These are phyloP conservation scores for Philypnodon macrostomus DNA, from an alignment of 2,797 vertebrate species.

Conservation along the genomic window DNA sequence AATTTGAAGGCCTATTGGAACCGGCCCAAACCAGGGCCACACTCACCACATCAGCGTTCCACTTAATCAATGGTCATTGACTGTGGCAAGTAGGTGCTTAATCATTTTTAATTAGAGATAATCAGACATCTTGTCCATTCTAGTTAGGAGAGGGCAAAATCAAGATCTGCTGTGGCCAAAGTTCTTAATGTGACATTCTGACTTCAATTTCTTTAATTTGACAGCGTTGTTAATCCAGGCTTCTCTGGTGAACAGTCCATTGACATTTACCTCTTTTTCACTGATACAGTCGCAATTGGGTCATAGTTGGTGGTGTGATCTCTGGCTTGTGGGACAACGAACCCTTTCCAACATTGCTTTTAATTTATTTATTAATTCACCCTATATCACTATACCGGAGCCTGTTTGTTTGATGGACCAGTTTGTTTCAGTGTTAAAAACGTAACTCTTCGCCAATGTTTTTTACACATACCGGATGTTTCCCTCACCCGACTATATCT, in stretches of 20 bases:
- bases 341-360: no score
- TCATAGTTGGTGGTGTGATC: no score
- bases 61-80: slow-evolving; percentile 79
- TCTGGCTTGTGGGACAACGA: no score
- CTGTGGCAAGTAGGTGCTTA: slow-evolving; percentile 79
- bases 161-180: slow-evolving; percentile 59
- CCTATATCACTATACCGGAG: no score
- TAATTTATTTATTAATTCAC: no score
- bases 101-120: slow-evolving; percentile 85
- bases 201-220: slow-evolving; percentile 65
- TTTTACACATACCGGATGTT: no score
- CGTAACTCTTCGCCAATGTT: no score
- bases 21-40: slow-evolving; percentile 57
- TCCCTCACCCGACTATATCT: no score
- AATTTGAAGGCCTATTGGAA: slow-evolving; percentile 74
- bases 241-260: slow-evolving; percentile 3
- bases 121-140: slow-evolving; percentile 81
- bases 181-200: slow-evolving; percentile 64
- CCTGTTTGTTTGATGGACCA: no score
- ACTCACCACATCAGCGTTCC: slow-evolving; percentile 76
- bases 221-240: slow-evolving; percentile 46
- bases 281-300: no score
- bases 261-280: slow-evolving; percentile 9
- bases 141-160: slow-evolving; percentile 65
- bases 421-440: no score